These are phyloP conservation scores for Epizoanthus stellaris DNA, from an alignment of 92 coral and sea anemone genomes.

Conservation along the genomic window DNA sequence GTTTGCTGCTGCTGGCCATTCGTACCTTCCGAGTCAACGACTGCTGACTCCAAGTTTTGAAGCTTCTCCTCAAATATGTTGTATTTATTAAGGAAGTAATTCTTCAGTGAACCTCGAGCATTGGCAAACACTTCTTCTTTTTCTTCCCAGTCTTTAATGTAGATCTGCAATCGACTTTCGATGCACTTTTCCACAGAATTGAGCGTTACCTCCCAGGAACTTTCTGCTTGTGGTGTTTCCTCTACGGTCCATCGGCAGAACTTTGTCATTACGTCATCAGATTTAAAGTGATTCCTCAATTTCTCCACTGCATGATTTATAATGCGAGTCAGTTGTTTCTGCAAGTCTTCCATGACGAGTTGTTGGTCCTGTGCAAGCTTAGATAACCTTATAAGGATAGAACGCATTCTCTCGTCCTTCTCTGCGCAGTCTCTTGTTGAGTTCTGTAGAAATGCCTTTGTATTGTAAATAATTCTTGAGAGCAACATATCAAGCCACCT, in stretches of 20 bases:
- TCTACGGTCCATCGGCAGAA: conserved; percentile 14
- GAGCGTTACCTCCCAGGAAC: conserved; percentile 16
- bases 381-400: not conserved
- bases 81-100: not conserved
- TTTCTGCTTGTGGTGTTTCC: not conserved
- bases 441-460: conserved; percentile 20
- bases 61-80: not conserved
- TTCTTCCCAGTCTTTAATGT: no score
- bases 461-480: not conserved
- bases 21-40: not conserved
- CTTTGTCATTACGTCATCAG: not conserved
- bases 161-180: conserved; percentile 3
- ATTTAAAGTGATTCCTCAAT: not conserved
- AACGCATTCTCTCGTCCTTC: not conserved
- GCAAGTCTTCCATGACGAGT: not conserved
- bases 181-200: conserved; percentile 3
- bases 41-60: not conserved
- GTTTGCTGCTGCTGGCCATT: not conserved
- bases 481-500: conserved; percentile 32
- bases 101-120: not conserved
- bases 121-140: not conserved
- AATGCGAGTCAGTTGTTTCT: not conserved
- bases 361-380: not conserved
- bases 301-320: not conserved
- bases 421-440: conserved; percentile 1